These are phyloP conservation scores for Chrysochloris asiatica DNA, from an alignment of 2,113 vertebrate genomes.

Conservation along the genomic window DNA sequence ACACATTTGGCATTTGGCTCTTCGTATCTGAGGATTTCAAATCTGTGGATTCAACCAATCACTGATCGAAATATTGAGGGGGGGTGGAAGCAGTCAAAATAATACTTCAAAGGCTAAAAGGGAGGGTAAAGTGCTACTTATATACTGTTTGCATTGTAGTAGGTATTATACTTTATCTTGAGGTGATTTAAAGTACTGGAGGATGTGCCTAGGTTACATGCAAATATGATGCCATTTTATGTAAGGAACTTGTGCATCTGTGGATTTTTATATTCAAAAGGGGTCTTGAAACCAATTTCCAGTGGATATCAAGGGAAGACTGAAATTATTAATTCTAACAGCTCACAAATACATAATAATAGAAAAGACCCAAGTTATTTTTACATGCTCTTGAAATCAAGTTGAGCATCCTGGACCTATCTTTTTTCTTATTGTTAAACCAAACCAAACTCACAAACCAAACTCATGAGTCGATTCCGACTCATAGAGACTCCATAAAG, in stretches of 20 bases:
- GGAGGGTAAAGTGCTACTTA: too few species aligned
- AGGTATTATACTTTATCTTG: background rate
- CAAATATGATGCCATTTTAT: background rate
- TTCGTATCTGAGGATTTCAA: too few species aligned
- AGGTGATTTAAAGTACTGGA: background rate
- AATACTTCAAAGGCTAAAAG: too few species aligned
- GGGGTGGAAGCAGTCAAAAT: too few species aligned
- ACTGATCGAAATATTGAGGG: too few species aligned
- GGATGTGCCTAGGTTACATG: background rate
- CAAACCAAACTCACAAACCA: too few species aligned
- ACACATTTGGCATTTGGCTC: too few species aligned
- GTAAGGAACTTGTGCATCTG: background rate
- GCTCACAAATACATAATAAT: background rate
- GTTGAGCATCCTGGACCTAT: background rate
- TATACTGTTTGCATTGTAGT: background rate
- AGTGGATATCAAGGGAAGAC: background rate
- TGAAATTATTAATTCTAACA: background rate
- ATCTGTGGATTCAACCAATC: too few species aligned
- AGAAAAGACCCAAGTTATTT: conserved; percentile 35
- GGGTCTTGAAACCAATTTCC: background rate
- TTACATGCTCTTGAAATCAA: conserved; percentile 6
- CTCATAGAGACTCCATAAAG: too few species aligned
- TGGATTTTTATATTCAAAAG: background rate
- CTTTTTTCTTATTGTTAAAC: conserved; percentile 22
- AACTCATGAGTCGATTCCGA: too few species aligned